These are phyloP conservation scores for Sandelia bainsii DNA, from an alignment of 2,797 vertebrate genomes.

Conservation along the genomic window DNA sequence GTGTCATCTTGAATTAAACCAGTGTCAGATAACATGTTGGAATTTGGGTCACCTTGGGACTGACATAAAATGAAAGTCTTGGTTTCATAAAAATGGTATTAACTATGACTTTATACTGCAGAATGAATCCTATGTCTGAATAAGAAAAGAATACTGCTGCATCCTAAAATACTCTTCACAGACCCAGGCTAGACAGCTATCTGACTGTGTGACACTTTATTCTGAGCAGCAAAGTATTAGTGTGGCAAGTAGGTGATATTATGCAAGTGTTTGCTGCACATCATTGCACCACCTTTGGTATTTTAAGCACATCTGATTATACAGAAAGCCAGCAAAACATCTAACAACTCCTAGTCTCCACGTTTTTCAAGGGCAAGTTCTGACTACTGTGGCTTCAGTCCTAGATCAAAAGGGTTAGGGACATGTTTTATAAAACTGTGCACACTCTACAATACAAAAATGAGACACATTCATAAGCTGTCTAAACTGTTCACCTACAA, in stretches of 20 bases:
- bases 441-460: background rate
- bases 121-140: constrained; percentile 23
- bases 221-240: constrained; percentile 23
- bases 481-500: background rate
- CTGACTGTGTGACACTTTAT: constrained; percentile 23
- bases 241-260: constrained; percentile 43
- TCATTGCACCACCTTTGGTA: constrained; percentile 31
- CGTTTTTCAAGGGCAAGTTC: constrained; percentile 23
- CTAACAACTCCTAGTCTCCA: constrained; percentile 10
- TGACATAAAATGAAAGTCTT: background rate
- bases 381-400: constrained; percentile 42
- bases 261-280: constrained; percentile 41
- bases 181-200: constrained; percentile 23
- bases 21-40: background rate
- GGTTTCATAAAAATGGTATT: constrained; percentile 29
- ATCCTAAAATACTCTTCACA: constrained; percentile 47
- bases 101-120: constrained; percentile 3
- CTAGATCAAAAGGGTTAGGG: constrained; percentile 25
- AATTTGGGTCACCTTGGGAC: background rate
- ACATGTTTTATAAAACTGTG: constrained; percentile 25
- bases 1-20: constrained; percentile 11
- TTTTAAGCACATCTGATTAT: constrained; percentile 58
- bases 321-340: constrained; percentile 41
- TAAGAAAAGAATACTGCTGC: constrained; percentile 25
- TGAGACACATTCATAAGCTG: background rate